Base-by-base conservation (phyloP, 2,888 invertebrate species). In the Kryphioiulus occultus region DNA sequence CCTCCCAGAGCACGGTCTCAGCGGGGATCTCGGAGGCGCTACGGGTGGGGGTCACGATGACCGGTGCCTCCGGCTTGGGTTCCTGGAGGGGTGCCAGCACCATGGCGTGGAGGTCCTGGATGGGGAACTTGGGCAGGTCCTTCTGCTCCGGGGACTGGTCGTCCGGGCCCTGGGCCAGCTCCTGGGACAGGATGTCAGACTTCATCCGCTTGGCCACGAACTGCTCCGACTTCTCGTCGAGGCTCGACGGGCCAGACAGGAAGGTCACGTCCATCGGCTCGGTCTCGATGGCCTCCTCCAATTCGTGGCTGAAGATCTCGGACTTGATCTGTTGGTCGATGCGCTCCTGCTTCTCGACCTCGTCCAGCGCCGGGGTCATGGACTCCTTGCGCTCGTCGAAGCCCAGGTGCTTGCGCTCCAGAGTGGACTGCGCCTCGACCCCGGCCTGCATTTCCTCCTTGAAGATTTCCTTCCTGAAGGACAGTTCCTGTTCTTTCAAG, bases 181-280 rank as follows among this genome's bases (percentile, higher is more conserved):
- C 89, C 44, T 88, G 59, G 17, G 82, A 19, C 35, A 88, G 82
- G n/a, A 89, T 89, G n/a, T 89, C 89, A 35, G 84, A 87, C 83
- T 83, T 87, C 84, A 89, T 87, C 26, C 88, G 4, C 26, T 86
- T 85, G n/a, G 39, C 88, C 17, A 89, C 87, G 53, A 86, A 88
- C 59, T 89, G 85, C 83, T 89, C 86, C 10, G 87, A 85, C 84
- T 83, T 87, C 22, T 86, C 86, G 59, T 86, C 87, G 10, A 86
- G 85, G 83, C 82, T 83, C 9, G 88, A 44, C 3, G 86, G 10
- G 0, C 53, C 86, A 10, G 88, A 42, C 82, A 89, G 86, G 35
- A 89, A 89, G 87, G 90, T 90, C 30, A 89, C 88, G 89, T 90
- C 90, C 19, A 90, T 89, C 26, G 89, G 90, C 35, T 89, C 89